Evolutionary conservation across 2,113 vertebrate species (phyloP), one percentile per base, ranked within the genome.

Genomic region (Nothoprocta pentlandii): DNA sequence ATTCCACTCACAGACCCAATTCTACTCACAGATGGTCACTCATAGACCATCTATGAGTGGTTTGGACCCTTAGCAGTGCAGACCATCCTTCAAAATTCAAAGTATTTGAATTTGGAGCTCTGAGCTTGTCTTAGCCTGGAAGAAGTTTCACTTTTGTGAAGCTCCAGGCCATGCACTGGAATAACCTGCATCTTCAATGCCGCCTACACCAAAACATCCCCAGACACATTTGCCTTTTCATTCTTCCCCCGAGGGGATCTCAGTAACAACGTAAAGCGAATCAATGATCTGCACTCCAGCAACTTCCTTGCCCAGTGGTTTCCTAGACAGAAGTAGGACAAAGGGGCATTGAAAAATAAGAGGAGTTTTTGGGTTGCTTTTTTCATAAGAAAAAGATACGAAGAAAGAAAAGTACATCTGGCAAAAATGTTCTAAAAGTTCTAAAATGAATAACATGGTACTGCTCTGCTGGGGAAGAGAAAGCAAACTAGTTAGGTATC

Each of bases 401-500:
- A 69, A 74, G 53, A 44, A 22, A 22, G 17, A 14, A 58, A 66
- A 76, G 12, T 11, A 87, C 10, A 82, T 30, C 36, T 91, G 78
- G 17, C 16, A 87, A 63, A 90, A 92, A 78, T 46, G 41, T 39
- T 39, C 71, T 8, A 25, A 42, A 53, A 46, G 15, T 84, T 88
- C 73, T 41, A 26, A 89, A 86, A 92, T 83, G 90, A n/a, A 49
- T 9, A 0, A 30, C 56, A n/a, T 44, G 62, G 91, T 86, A 95
- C 93, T 89, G 81, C 79, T 68, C 47, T 13, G 42, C 51, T 39
- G 73, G n/a, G 71, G 88, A 92, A 11, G 77, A 93, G n/a, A 68
- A 81, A 81, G 66, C 62, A 64, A 93, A 96, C 1, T 16, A 95
- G 58, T 86, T 53, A 58, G 89, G 94, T 17, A 25, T 76, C 86